Percentiles rank a stretch among this genome's conserved stretches.
These are phyloP conservation scores for Hymenochirus boettgeri DNA, from an alignment of 2,113 vertebrate genomes.

Conservation along the genomic window DNA sequence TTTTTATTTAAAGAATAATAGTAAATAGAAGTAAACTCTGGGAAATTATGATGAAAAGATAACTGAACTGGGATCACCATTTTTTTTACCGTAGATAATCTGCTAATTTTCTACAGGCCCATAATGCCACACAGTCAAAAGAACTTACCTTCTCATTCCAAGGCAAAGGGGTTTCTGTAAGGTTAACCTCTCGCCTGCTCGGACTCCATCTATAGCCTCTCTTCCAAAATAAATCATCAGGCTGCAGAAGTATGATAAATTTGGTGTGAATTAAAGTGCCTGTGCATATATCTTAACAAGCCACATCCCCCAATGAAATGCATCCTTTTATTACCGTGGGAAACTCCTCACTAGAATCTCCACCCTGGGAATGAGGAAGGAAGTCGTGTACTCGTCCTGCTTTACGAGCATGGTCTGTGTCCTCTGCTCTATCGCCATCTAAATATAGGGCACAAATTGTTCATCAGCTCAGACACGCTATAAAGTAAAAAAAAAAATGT, in stretches of 20 bases:
- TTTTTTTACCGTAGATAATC: too few relatives aligned
- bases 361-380: conserved; percentile 58
- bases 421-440: conserved; percentile 84
- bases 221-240: conserved; percentile 15
- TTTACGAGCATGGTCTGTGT: conserved; percentile 69
- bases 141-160: conserved; percentile 63
- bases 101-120: not conserved
- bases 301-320: not conserved
- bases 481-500: too few relatives aligned
- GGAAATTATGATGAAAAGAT: too few relatives aligned
- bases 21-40: too few relatives aligned
- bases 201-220: not conserved
- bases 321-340: conserved; percentile 59
- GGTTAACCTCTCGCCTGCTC: conserved; percentile 49
- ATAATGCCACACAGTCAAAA: too few relatives aligned
- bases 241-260: not conserved
- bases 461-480: too few relatives aligned
- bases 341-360: conserved; percentile 89
- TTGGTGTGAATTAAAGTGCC: too few relatives aligned
- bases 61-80: too few relatives aligned
- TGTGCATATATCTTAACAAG: too few relatives aligned
- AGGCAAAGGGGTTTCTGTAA: conserved; percentile 57
- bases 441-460: conserved; percentile 13
- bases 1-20: too few relatives aligned
- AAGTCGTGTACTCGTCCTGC: conserved; percentile 52